Conservation (phyloP, 2,113 vertebrate species). For the Planiliza haematocheilus region DNA sequence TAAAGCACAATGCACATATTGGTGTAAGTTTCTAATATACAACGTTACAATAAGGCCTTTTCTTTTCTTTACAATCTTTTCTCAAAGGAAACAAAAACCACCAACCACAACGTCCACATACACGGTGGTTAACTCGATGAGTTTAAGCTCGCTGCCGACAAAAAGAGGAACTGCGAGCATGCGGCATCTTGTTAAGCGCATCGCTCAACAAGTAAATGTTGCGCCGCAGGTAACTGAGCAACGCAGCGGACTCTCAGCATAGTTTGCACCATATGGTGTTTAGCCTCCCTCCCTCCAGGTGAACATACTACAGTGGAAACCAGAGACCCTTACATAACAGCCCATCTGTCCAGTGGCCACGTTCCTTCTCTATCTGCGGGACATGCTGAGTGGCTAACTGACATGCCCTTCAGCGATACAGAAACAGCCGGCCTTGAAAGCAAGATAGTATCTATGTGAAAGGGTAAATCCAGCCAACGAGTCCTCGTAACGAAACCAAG, state of each 20-base stretch:
- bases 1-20: no score
- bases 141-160: neutral
- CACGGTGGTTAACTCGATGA: neutral
- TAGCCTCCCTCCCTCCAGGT: slow-evolving; percentile 1
- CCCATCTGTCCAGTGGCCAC: slow-evolving; percentile 20
- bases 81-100: neutral
- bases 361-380: slow-evolving; percentile 22
- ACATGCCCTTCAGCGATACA: neutral
- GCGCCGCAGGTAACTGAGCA: neutral
- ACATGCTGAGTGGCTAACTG: slow-evolving; percentile 8
- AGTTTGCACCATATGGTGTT: slow-evolving; percentile 19
- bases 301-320: slow-evolving; percentile 20
- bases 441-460: neutral
- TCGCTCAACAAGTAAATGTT: no score
- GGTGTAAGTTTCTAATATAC: no score
- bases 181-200: neutral
- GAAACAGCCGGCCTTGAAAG: no score
- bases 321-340: slow-evolving; percentile 47
- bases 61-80: no score
- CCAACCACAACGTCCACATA: neutral
- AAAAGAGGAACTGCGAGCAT: slow-evolving; percentile 15
- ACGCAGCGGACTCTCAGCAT: neutral
- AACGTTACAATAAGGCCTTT: no score
- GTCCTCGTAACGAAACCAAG: neutral
- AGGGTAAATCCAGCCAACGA: neutral